Percentiles rank a stretch among this genome's conserved stretches.
Conservation (phyloP, 2,113 vertebrate species). For the Tenrec ecaudatus region DNA sequence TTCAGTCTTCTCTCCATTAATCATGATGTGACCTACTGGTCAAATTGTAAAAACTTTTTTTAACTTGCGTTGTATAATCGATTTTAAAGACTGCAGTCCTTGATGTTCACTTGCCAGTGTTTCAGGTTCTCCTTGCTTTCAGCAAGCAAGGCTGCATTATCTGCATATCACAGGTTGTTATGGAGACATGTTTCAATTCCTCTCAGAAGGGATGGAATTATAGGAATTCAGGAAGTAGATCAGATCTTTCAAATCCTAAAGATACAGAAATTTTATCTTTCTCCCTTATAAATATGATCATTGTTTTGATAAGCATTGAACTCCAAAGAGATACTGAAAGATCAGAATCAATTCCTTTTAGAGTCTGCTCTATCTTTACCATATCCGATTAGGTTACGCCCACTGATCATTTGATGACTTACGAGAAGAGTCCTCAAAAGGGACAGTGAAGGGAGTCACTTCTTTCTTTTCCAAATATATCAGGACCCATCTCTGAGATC, state of each 20-base stretch:
- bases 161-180: too few relatives aligned
- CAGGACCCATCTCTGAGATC: constrained; percentile 5
- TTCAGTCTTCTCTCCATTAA: too few relatives aligned
- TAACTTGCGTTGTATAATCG: too few relatives aligned
- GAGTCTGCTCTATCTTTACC: not conserved
- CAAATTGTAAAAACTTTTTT: too few relatives aligned
- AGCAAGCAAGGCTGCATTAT: too few relatives aligned
- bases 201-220: not conserved
- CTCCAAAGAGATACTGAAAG: not conserved
- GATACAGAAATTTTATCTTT: constrained; percentile 12
- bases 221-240: constrained; percentile 1
- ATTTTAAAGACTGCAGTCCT: too few relatives aligned
- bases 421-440: constrained; percentile 42
- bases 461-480: constrained; percentile 48
- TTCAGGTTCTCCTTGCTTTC: too few relatives aligned
- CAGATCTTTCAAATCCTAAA: constrained; percentile 26
- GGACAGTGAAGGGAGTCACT: constrained; percentile 24
- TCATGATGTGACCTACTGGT: too few relatives aligned
- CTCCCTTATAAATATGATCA: constrained; percentile 26
- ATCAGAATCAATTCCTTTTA: constrained; percentile 4
- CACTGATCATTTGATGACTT: constrained; percentile 20
- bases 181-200: not conserved
- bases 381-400: not conserved
- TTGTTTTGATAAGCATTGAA: constrained; percentile 50
- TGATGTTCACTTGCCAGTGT: too few relatives aligned